Percentiles rank a stretch among this genome's conserved stretches.
Evolutionary conservation across 2,888 invertebrate genomes (phyloP).

Genomic region (Drosophila austrosaltans): DNA sequence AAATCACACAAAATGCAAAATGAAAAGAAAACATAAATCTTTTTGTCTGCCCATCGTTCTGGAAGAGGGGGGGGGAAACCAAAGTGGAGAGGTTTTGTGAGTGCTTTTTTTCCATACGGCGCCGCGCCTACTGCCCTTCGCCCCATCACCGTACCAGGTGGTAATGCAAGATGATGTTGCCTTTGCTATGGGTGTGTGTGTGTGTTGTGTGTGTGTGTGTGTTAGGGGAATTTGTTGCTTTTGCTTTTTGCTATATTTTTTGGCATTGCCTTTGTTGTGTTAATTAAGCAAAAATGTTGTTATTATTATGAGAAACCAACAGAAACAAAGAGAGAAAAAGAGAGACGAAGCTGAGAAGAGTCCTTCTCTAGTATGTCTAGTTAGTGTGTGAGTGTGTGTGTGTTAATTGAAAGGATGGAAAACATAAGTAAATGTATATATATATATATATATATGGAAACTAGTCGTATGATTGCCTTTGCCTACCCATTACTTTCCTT

Average conservation of each 20-base stretch:
- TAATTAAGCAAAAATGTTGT: slow-evolving; percentile 79
- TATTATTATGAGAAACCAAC: slow-evolving; percentile 19
- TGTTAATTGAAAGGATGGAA: background rate
- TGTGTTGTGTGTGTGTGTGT: slow-evolving; percentile 22
- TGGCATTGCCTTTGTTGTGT: slow-evolving; percentile 72
- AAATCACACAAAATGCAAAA: slow-evolving; percentile 37
- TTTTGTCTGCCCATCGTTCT: slow-evolving; percentile 51
- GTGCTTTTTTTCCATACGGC: slow-evolving; percentile 45
- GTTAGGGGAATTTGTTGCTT: slow-evolving; percentile 43
- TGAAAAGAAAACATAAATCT: slow-evolving; percentile 70
- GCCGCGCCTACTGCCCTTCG: slow-evolving; percentile 1
- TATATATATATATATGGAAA: background rate
- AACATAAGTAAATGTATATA: background rate
- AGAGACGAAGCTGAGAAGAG: background rate
- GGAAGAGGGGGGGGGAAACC: slow-evolving; percentile 18
- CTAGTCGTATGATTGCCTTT: slow-evolving; percentile 5
- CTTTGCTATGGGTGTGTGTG: slow-evolving; percentile 14
- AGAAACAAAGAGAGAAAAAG: background rate
- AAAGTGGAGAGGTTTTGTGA: slow-evolving; percentile 39
- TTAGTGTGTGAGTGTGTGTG: background rate
- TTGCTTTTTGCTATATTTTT: slow-evolving; percentile 47
- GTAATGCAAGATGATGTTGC: slow-evolving; percentile 58
- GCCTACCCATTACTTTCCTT: background rate
- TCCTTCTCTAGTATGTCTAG: slow-evolving; percentile 1
- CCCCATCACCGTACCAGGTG: slow-evolving; percentile 33